A percentile compares a stretch with the other conserved stretches of the same genome.
These are phyloP conservation scores for Hyperoplus immaculatus DNA, from an alignment of 2,797 vertebrate genomes.

Conservation along the genomic window DNA sequence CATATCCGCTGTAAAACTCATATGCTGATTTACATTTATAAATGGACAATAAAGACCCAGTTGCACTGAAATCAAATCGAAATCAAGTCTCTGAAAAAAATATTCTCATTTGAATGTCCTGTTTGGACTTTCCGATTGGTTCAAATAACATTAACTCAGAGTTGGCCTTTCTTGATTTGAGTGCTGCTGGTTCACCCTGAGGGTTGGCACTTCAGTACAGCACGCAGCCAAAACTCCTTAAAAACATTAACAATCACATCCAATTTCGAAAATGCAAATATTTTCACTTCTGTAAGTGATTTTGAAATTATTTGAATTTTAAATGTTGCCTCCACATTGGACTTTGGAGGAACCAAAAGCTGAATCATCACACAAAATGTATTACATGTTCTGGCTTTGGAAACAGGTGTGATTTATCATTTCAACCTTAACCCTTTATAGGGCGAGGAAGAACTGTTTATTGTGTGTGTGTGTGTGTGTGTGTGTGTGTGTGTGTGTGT, in stretches of 20 bases:
- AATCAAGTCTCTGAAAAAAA: background rate
- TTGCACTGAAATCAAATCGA: background rate
- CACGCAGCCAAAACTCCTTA: background rate
- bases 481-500: too few species aligned
- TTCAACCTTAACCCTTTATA: background rate
- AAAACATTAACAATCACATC: background rate
- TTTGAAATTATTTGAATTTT: too few species aligned
- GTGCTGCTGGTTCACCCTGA: background rate
- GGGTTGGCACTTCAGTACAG: background rate
- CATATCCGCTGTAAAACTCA: background rate
- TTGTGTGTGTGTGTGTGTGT: too few species aligned
- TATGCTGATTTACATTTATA: too few species aligned
- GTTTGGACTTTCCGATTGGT: too few species aligned
- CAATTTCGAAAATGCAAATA: too few species aligned
- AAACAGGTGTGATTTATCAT: background rate
- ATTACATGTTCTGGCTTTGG: background rate
- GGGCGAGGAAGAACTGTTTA: background rate
- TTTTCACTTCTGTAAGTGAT: too few species aligned
- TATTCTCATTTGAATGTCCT: too few species aligned
- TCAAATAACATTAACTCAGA: too few species aligned
- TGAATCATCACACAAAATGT: background rate
- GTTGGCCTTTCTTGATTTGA: background rate
- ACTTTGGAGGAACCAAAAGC: too few species aligned
- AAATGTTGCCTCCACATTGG: too few species aligned
- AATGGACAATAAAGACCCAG: background rate